phyloP scores from a whole-genome alignment of 2,888 invertebrate species.

The Lepidocyrtinus sp. region DNA sequence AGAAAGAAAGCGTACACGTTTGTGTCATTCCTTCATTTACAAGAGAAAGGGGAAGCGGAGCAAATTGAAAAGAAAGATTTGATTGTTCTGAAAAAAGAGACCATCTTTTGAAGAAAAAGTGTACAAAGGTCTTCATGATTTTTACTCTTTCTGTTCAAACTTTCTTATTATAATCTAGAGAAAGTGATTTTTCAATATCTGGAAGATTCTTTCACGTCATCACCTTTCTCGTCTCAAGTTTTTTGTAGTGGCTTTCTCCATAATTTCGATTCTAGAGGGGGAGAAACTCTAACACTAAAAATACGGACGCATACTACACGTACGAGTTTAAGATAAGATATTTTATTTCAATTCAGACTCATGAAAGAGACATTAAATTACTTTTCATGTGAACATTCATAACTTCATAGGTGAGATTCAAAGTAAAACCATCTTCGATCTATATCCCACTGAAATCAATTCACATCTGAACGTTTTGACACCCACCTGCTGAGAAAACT shows the following conservation, averaged over 20 bases:
- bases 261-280: no score
- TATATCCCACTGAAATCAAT: not conserved
- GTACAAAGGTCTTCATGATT: not conserved
- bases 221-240: not conserved
- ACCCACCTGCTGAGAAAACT: not conserved
- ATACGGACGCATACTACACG: no score
- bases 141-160: not conserved
- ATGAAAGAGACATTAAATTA: not conserved
- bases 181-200: slow-evolving; percentile 13
- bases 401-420: not conserved
- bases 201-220: slow-evolving; percentile 1
- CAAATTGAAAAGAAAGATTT: slow-evolving; percentile 10
- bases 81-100: not conserved
- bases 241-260: not conserved
- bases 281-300: not conserved
- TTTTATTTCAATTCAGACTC: not conserved
- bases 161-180: not conserved
- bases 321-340: not conserved
- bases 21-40: slow-evolving; percentile 7
- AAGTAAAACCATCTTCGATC: not conserved
- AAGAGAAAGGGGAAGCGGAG: not conserved
- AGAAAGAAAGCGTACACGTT: slow-evolving; percentile 1
- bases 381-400: not conserved
- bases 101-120: not conserved
- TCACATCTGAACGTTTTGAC: not conserved